A percentile compares a stretch with the other conserved stretches of the same genome.
These are phyloP conservation scores for Chelon labrosus DNA, from an alignment of 2,797 vertebrate genomes.

Conservation along the genomic window DNA sequence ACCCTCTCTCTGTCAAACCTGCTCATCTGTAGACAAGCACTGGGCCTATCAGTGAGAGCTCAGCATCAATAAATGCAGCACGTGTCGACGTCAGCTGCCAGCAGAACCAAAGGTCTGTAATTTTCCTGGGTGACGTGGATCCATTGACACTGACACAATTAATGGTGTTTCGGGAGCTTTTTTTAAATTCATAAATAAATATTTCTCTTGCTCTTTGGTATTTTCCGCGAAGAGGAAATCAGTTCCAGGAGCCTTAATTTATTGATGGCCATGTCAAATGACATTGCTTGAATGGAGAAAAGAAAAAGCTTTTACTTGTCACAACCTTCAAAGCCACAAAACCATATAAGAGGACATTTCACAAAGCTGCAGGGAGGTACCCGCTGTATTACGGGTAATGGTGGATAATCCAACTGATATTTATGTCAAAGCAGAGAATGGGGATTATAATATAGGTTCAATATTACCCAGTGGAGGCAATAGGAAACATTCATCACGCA, in stretches of 20 bases:
- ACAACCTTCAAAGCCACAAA: constrained; percentile 26
- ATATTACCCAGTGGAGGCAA: constrained; percentile 19
- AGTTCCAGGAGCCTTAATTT: constrained; percentile 8
- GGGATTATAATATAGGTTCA: constrained; percentile 18
- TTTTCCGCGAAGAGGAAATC: constrained; percentile 16
- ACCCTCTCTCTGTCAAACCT: constrained; percentile 34
- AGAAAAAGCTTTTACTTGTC: not conserved
- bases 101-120: constrained; percentile 32
- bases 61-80: constrained; percentile 45
- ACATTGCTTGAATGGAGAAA: not conserved
- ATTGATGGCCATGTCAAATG: constrained; percentile 1
- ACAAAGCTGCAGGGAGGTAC: not conserved
- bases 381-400: constrained; percentile 27
- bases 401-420: constrained; percentile 34
- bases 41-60: constrained; percentile 38
- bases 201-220: not conserved
- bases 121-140: not conserved
- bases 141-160: constrained; percentile 10
- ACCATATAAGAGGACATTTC: constrained; percentile 16
- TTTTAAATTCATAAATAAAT: constrained; percentile 11
- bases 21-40: constrained; percentile 45
- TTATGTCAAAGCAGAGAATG: constrained; percentile 8
- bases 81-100: constrained; percentile 25
- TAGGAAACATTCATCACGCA: constrained; percentile 30
- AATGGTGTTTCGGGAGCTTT: constrained; percentile 10